Conservation (phyloP, 2,797 vertebrate genomes). For the Propithecus deckenii region DNA sequence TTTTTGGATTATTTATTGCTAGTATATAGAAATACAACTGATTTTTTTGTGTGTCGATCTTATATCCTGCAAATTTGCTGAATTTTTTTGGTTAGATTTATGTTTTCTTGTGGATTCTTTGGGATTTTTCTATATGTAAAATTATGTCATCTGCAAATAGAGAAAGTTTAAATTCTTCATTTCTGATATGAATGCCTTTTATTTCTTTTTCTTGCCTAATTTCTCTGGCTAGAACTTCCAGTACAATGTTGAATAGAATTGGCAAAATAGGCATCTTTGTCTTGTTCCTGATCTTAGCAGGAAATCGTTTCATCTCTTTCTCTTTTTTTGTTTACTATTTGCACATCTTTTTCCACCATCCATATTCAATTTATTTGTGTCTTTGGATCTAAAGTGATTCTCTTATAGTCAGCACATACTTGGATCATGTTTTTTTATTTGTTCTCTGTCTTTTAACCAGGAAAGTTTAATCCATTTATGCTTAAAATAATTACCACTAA, state of each 20-base stretch:
- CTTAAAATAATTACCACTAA: background rate
- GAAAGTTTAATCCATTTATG: background rate
- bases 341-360: background rate
- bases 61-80: background rate
- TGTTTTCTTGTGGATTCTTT: background rate
- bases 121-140: background rate
- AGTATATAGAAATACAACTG: background rate
- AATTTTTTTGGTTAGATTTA: background rate
- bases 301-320: background rate
- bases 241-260: background rate
- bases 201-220: background rate
- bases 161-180: background rate
- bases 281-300: background rate
- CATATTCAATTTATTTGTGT: background rate
- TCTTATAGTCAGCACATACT: background rate
- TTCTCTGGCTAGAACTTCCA: background rate
- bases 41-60: background rate
- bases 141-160: background rate
- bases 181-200: background rate
- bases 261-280: background rate
- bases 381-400: background rate
- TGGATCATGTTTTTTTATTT: background rate
- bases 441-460: background rate
- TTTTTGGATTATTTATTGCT: background rate
- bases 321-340: background rate